These are phyloP conservation scores for Macropodus opercularis DNA, from an alignment of 2,797 vertebrate genomes.

Conservation along the genomic window DNA sequence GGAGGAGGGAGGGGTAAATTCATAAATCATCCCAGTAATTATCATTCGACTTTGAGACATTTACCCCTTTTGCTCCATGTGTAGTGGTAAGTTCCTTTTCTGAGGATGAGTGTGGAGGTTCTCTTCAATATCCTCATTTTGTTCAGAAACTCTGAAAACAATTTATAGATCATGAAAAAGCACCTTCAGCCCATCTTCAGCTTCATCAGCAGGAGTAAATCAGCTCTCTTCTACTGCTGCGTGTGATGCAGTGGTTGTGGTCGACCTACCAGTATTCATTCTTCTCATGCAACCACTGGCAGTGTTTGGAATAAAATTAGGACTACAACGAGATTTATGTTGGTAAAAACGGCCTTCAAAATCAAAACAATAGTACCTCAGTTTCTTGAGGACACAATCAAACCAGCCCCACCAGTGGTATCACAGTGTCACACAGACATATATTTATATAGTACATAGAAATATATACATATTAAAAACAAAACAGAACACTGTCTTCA, in stretches of 20 bases:
- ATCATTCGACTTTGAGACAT: background rate
- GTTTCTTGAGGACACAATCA: conserved; percentile 19
- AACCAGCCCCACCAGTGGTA: conserved; percentile 12
- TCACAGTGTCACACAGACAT: conserved; percentile 27
- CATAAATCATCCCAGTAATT: background rate
- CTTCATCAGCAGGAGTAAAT: conserved; percentile 1
- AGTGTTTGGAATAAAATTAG: too few species aligned
- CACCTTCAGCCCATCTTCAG: background rate
- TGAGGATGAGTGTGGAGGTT: conserved; percentile 57
- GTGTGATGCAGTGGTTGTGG: background rate
- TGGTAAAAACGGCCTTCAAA: background rate
- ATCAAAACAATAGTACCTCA: conserved; percentile 41
- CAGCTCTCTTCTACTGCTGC: conserved; percentile 1
- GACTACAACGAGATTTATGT: too few species aligned
- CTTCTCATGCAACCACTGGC: background rate
- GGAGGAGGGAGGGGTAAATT: conserved; percentile 9
- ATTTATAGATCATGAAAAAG: conserved; percentile 2
- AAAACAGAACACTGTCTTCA: too few species aligned
- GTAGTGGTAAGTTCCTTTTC: conserved; percentile 59
- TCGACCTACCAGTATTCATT: background rate
- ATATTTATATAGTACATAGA: too few species aligned
- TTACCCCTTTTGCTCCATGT: conserved; percentile 71
- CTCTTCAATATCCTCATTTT: conserved; percentile 70
- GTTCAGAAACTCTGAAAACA: conserved; percentile 33
- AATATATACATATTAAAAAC: too few species aligned